Conservation (phyloP, 2,113 vertebrate species). For the Rhea americana region DNA sequence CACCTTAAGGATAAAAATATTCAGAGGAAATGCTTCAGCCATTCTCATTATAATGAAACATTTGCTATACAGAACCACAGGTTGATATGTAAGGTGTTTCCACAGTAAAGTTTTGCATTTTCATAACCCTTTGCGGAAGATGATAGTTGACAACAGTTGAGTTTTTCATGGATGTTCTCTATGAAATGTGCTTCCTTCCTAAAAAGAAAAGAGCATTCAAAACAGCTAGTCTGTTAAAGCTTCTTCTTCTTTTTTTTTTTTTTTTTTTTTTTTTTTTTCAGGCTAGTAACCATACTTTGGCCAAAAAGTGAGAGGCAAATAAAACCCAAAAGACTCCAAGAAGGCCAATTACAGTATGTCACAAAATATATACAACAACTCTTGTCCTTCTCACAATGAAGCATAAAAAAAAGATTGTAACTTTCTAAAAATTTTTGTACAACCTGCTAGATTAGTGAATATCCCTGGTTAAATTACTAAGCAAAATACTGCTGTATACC, state of each 20-base stretch:
- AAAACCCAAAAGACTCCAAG: not conserved
- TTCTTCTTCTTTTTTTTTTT: not conserved
- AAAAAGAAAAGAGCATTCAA: not conserved
- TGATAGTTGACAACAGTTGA: not conserved
- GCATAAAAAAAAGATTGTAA: not conserved
- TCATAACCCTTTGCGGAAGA: not conserved
- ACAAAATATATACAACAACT: not conserved
- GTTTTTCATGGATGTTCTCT: not conserved
- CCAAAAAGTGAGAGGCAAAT: not conserved
- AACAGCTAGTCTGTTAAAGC: fast-evolving
- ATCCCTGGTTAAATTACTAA: not conserved
- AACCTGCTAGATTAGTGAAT: not conserved
- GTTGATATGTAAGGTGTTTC: not conserved
- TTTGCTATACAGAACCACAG: not conserved
- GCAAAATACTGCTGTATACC: not conserved
- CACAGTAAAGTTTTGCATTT: not conserved
- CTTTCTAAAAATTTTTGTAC: not conserved
- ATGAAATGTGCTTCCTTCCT: not conserved
- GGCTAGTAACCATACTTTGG: not conserved
- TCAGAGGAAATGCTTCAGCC: not conserved
- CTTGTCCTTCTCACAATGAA: not conserved
- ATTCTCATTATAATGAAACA: not conserved
- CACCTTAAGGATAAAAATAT: not conserved
- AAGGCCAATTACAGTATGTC: not conserved
- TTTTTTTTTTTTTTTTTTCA: not conserved